Base-by-base conservation (phyloP, 1,140 invertebrate species). In the Pararge aegeria region DNA sequence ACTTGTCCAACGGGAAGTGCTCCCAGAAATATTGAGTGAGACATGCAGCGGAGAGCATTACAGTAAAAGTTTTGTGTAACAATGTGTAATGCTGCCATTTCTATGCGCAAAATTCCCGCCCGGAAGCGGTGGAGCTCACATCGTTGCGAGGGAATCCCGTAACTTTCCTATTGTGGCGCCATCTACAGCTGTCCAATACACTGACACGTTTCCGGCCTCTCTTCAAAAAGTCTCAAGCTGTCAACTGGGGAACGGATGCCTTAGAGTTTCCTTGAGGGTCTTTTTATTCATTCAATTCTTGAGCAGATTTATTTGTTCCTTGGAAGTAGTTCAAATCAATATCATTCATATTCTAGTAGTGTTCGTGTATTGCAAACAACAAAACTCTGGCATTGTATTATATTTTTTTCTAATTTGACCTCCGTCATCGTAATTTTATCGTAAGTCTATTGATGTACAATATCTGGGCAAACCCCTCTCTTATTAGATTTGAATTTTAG, bases 81-180 rank as follows among this genome's bases (percentile, higher is more conserved):
- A 89, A 87, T 87, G 72, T 78, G 73, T 89, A 89, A 89, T 89
- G 78, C 78, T 84, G 82, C 80, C 82, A 87, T 89, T 87, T 87
- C 69, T 89, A 89, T 89, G 87, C 87, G 83, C 55, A 75, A 73
- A 79, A 78, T 71, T 80, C 74, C 72, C 73, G 58, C 52, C 70
- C 87, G 87, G 87, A 87, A 83, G 80, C 67, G 51, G 56, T 70
- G 67, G 62, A 72, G 72, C 73, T 76, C 68, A 55, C 67, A 62
- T 64, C 69, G 56, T 67, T 59, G 72, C 64, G 66, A 65, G 66
- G 74, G 69, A 67, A 69, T 68, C 61, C 68, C 73, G 68, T 67
- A 82, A 80, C 73, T 83, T 78, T 49, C 30, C 80, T 78, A 74
- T 87, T 87, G 86, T 87, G 79, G 80, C 81, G 83, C 82, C 86